Evolutionary conservation across 2,888 invertebrate genomes (phyloP), one percentile per base, ranked within the genome.

Genomic region (Dolomedes plantarius): DNA sequence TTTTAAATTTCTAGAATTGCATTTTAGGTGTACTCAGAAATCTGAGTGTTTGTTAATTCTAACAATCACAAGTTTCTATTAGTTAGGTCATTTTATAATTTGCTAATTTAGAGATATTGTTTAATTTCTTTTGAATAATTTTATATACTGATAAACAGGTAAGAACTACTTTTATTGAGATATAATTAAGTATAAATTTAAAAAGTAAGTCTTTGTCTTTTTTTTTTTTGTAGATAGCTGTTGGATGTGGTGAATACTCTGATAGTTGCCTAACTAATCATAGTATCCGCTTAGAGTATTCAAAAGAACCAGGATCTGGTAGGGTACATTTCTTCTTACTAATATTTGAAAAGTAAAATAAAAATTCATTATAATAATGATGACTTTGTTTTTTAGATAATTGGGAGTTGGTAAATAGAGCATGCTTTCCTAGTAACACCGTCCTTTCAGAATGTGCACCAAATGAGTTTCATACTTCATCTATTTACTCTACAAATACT

Each of bases 321-420:
- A 83, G 19, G 71, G 41, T 28, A 7, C 16, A 9, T 64, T 46
- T n/a, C n/a, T n/a, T n/a, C n/a, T n/a, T n/a, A n/a, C n/a, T 68
- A 41, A 62, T 19, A 29, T 0, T 11, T 0, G 11, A 39, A n/a
- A n/a, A 23, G 1, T 36, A 19, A n/a, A n/a, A 1, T 31, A 36
- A 77, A 41, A 31, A 19, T 69, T 64, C 7, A 36, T 29, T 67
- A 16, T 28, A 65, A 29, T 75, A n/a, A n/a, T n/a, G 31, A n/a
- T 28, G 11, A 46, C 16, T 46, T 32, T 68, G 0, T 69, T 73
- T 73, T 56, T 74, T 87, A n/a, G 90, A 90, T 19, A 88, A 87
- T 9, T 92, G 91, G 91, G 90, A 90, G 36, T 88, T 91, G 28
- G 90, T 92, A 13, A 89, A 89, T 28, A 90, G 91, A n/a, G 89